Evolutionary conservation across 2,888 invertebrate genomes (phyloP).

Genomic region (Athalia cordata): DNA sequence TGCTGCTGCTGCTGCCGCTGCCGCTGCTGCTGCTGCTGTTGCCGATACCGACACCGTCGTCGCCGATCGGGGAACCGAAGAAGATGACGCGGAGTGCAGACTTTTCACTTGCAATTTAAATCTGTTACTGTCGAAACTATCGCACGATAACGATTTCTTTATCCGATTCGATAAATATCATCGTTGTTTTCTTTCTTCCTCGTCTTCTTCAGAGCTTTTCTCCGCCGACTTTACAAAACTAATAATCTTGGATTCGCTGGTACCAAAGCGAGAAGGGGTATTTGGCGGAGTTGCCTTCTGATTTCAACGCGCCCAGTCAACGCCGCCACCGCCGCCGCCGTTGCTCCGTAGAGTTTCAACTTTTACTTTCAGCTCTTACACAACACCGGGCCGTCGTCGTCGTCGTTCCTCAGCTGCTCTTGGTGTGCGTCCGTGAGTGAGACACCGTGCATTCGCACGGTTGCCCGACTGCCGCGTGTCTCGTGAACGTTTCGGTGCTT

Average conservation of each 20-base stretch:
- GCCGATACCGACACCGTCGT: too few species aligned
- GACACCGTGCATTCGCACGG: slow-evolving; percentile 42
- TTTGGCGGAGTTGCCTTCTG: slow-evolving; percentile 54
- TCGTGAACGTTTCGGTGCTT: slow-evolving; percentile 41
- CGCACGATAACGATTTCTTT: too few species aligned
- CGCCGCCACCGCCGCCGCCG: slow-evolving; percentile 60
- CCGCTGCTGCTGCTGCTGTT: not conserved
- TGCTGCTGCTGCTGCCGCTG: slow-evolving; percentile 3
- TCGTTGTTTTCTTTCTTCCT: slow-evolving; percentile 34
- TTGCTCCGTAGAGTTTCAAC: slow-evolving; percentile 69
- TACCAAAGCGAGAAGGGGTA: slow-evolving; percentile 48
- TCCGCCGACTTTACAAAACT: slow-evolving; percentile 13
- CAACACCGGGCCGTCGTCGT: slow-evolving; percentile 63
- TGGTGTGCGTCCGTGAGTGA: slow-evolving; percentile 38
- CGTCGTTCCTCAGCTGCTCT: slow-evolving; percentile 54
- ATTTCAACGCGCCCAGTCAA: slow-evolving; percentile 68
- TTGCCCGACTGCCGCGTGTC: slow-evolving; percentile 43
- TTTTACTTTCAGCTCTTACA: slow-evolving; percentile 74
- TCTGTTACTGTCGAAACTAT: too few species aligned
- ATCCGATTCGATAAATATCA: not conserved
- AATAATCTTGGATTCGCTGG: slow-evolving; percentile 29
- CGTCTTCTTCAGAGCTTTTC: not conserved
- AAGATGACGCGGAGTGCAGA: too few species aligned
- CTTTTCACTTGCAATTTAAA: too few species aligned
- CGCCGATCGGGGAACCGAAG: too few species aligned